Percentiles rank a stretch among this genome's conserved stretches.
Evolutionary conservation across 2,888 invertebrate species (phyloP).

Genomic region (Chaitophorus viminalis): DNA sequence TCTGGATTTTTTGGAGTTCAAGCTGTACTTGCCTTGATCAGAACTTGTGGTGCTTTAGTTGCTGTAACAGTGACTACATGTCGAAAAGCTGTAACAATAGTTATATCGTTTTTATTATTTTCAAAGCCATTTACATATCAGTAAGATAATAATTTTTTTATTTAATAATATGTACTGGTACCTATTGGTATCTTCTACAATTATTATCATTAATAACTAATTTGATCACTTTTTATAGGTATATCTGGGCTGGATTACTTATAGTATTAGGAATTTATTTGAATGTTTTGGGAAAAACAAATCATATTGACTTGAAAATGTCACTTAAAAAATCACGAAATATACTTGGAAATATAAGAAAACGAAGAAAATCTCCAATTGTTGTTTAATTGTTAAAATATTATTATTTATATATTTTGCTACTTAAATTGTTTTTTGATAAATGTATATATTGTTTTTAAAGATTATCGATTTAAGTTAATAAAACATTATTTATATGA

Average conservation of each 20-base stretch:
- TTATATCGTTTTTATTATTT: constrained; percentile 92
- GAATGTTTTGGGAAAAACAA: constrained; percentile 86
- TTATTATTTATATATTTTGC: not conserved
- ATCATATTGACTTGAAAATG: constrained; percentile 20
- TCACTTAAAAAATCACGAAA: not conserved
- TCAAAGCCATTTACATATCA: constrained; percentile 92
- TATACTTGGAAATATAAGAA: constrained; percentile 19
- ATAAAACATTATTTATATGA: no score
- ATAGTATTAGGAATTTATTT: constrained; percentile 92
- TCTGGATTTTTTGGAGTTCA: constrained; percentile 94
- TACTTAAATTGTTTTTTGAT: not conserved
- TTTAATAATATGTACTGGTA: constrained; percentile 5
- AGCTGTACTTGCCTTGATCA: constrained; percentile 88
- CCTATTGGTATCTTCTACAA: no score
- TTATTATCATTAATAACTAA: not conserved
- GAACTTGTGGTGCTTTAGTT: constrained; percentile 88
- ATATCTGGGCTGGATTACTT: constrained; percentile 69
- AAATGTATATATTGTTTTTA: not conserved
- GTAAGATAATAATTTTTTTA: constrained; percentile 72
- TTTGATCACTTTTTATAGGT: constrained; percentile 65
- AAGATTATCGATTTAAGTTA: no score
- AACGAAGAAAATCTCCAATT: constrained; percentile 52
- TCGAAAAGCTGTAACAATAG: constrained; percentile 90
- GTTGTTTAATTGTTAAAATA: constrained; percentile 27
- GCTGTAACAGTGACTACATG: constrained; percentile 94